Evolutionary conservation across 2,888 invertebrate species (phyloP), one percentile per base, ranked within the genome.

Genomic region (Drosophila acutilabella): DNA sequence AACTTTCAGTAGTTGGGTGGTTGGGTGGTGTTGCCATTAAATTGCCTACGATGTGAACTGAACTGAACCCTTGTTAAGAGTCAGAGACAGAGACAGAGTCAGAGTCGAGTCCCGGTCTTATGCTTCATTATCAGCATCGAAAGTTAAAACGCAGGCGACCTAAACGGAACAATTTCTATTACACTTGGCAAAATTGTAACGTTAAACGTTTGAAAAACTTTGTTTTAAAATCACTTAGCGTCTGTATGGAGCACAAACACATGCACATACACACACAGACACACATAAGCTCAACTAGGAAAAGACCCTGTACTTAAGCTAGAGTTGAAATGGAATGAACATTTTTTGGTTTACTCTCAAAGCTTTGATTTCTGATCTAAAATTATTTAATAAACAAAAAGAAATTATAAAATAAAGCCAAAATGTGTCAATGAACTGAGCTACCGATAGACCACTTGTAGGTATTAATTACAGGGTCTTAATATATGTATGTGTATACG

Each of bases 141-240:
- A 89, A 83, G 83, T 89, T 83, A 83, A 86, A 86, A 82, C 74
- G 77, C 74, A 78, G 81, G 71, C 72, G 57, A 51, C 47, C 53
- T 26, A 44, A 68, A 60, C 54, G 69, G 36, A 59, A 71, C 77
- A 88, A 73, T 88, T 83, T 80, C 78, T 83, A 69, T 66, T 71
- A 72, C 71, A 64, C 68, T 69, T 40, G 53, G 64, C 61, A 71
- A 75, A 74, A 81, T 73, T 77, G 74, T 74, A 79, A 78, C 74
- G 80, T 80, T 82, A 86, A 87, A 80, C 78, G 88, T 81, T 84
- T 78, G 74, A 78, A 85, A 85, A 89, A 89, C 89, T 88, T 89
- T 90, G 82, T 89, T 90, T 90, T 80, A 80, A 90, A 90, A 90
- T 85, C 85, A 85, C 85, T 85, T 89, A 88, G 82, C 71, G 75